A percentile compares a stretch with the other conserved stretches of the same genome.
Evolutionary conservation across 2,113 vertebrate genomes (phyloP).

Genomic region (Aptenodytes patagonicus): DNA sequence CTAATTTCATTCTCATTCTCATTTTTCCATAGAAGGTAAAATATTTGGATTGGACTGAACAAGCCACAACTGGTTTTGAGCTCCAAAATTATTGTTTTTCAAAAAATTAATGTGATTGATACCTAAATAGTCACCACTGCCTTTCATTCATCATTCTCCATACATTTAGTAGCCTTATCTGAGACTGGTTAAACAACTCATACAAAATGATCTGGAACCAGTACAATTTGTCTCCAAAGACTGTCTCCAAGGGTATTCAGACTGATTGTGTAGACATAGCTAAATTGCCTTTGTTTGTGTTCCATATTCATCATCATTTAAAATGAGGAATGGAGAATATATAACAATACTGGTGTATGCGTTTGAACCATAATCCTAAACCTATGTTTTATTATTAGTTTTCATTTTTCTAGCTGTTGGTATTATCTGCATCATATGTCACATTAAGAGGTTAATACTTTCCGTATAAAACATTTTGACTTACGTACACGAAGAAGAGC

Average conservation of each 20-base stretch:
- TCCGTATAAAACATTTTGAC: neutral
- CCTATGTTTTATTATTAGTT: neutral
- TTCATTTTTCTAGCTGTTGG: neutral
- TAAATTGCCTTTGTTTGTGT: neutral
- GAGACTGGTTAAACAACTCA: neutral
- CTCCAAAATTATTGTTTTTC: neutral
- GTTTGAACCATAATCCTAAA: neutral
- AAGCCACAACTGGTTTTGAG: neutral
- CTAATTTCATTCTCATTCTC: neutral
- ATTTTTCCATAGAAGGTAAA: neutral
- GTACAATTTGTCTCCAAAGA: neutral
- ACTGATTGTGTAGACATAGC: neutral
- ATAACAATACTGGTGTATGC: neutral
- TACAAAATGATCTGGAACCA: neutral
- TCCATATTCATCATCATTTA: neutral
- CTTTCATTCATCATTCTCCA: neutral
- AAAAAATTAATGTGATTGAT: neutral
- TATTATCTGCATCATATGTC: accelerated
- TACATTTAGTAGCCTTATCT: neutral
- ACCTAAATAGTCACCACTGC: neutral
- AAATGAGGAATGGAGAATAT: neutral
- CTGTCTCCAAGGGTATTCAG: neutral
- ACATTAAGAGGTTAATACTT: neutral
- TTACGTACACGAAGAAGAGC: accelerated
- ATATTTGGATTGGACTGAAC: neutral